Evolutionary conservation across 2,797 vertebrate genomes (phyloP), one percentile per base, ranked within the genome.

Genomic region (Pangasius larnaudii): DNA sequence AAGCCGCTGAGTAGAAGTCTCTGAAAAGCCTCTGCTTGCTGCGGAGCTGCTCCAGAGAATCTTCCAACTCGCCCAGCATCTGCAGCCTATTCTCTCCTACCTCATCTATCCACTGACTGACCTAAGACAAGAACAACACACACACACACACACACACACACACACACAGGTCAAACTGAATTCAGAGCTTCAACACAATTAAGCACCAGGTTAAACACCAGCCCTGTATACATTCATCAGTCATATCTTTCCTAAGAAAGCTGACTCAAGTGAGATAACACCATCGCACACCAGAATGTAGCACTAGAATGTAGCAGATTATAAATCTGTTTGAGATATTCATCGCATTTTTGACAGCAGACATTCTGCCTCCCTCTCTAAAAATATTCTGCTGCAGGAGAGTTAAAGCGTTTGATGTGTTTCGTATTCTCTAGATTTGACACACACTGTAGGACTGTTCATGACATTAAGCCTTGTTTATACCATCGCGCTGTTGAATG

Each of bases 91-190:
- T 94, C 91, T 96, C 96, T 8, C 98, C 98, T 4, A 97, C 96
- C 22, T 96, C 92, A 94, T 97, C 93, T 1, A 99, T 94, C 98
- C 98, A 99, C 56, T 91, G 90, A 88, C 93, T 96, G 92, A 98
- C 96, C 98, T 99, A 93, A n/a, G 77, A 85, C 82, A 80, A 86
- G 74, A 89, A 63, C 36, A 46, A 74, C 22, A 46, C 14, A 81
- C 46, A 85, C 24, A 87, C 87, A 88, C 80, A 58, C 6, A 74
- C 14, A 74, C 22, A 49, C 18, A 85, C 39, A 87, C 22, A 90
- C 82, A 87, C 87, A 88, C 80, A 65, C 7, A 74, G 30, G 9
- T 49, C 78, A 85, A 46, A 67, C 33, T 49, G 49, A n/a, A 84
- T 74, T 83, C 39, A 65, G 27, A 56, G 16, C 30, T 46, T 46